Percentiles rank a stretch among this genome's conserved stretches.
phyloP scores from a whole-genome alignment of 2,888 invertebrate species.

The Toxonevra muliebris region DNA sequence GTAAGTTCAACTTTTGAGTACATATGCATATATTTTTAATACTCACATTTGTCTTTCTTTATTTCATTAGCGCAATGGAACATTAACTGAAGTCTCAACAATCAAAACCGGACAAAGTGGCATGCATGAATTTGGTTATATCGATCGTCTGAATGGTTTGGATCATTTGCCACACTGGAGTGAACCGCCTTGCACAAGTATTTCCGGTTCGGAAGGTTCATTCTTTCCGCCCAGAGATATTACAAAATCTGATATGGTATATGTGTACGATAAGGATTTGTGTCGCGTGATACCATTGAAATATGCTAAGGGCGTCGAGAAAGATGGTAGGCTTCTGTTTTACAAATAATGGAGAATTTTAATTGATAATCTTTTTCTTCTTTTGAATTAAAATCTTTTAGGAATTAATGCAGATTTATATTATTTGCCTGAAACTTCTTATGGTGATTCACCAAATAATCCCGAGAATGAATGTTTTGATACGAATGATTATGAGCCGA shows the following conservation, averaged over 20 bases:
- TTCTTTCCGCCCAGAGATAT: slow-evolving; percentile 83
- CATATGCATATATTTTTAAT: not conserved
- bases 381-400: slow-evolving; percentile 49
- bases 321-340: slow-evolving; percentile 70
- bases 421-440: slow-evolving; percentile 75
- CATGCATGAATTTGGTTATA: slow-evolving; percentile 82
- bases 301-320: slow-evolving; percentile 74
- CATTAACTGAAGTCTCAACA: slow-evolving; percentile 80
- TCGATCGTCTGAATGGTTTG: slow-evolving; percentile 79
- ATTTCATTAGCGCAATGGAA: slow-evolving; percentile 76
- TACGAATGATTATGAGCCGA: slow-evolving; percentile 73
- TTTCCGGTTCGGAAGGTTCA: slow-evolving; percentile 80
- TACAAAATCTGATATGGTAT: slow-evolving; percentile 75
- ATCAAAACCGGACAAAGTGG: slow-evolving; percentile 79
- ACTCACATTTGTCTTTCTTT: slow-evolving; percentile 5
- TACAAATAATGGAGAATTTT: not conserved
- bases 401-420: slow-evolving; percentile 79
- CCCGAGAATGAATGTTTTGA: slow-evolving; percentile 79
- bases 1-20: slow-evolving; percentile 68
- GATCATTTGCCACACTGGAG: slow-evolving; percentile 81
- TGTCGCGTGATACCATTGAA: slow-evolving; percentile 82
- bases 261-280: slow-evolving; percentile 86
- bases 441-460: slow-evolving; percentile 73
- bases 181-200: slow-evolving; percentile 76
- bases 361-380: not conserved